These are phyloP conservation scores for Loxodonta africana DNA, from an alignment of 2,113 vertebrate genomes.

Conservation along the genomic window DNA sequence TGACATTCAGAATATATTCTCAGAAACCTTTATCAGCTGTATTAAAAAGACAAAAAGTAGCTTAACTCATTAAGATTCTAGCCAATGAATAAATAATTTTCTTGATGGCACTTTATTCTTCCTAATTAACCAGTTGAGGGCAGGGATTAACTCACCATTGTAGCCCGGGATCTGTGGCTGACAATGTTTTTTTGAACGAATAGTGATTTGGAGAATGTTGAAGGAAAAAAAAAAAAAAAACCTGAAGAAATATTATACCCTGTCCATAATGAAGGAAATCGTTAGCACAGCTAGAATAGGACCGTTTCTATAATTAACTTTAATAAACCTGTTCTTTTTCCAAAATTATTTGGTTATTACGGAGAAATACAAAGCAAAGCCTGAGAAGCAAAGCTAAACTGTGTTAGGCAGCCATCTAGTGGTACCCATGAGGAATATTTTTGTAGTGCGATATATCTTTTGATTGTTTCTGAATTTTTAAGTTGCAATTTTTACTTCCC, in stretches of 20 bases:
- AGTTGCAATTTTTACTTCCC: not conserved
- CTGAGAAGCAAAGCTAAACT: not conserved
- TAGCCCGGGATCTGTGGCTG: not conserved
- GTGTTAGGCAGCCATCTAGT: conserved; percentile 73
- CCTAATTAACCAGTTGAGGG: not conserved
- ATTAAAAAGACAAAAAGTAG: not conserved
- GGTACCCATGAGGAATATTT: conserved; percentile 24
- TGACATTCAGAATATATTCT: not conserved
- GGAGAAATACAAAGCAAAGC: not conserved
- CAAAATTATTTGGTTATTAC: not conserved
- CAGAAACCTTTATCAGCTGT: conserved; percentile 17
- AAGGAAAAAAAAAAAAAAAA: not conserved
- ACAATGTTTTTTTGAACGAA: conserved; percentile 6
- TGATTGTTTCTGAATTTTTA: conserved; percentile 17
- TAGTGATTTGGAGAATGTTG: not conserved
- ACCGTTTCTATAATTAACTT: not conserved
- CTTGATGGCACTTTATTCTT: not conserved
- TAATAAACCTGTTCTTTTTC: not conserved
- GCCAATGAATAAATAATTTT: not conserved
- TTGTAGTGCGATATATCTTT: not conserved
- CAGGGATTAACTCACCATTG: not conserved
- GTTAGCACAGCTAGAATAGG: not conserved
- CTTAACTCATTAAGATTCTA: not conserved
- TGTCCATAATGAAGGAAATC: not conserved
- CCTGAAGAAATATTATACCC: not conserved